phyloP scores from a whole-genome alignment of 2,113 vertebrate species.

The Hypanus sabinus region DNA sequence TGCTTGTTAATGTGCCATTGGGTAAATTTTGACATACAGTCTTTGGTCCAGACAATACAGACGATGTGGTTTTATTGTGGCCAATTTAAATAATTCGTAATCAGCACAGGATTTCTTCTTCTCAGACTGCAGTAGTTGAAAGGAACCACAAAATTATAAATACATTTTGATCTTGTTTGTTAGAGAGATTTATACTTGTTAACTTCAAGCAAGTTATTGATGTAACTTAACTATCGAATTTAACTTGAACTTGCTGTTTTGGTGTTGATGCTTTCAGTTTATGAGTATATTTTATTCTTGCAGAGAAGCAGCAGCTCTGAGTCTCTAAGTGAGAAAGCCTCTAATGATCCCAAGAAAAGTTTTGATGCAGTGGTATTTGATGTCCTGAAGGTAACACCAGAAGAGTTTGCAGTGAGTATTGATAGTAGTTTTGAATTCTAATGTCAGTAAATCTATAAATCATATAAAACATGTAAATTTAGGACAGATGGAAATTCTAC shows the following conservation, averaged over 20 bases:
- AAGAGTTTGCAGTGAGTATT: conserved; percentile 91
- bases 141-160: background rate
- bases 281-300: conserved; percentile 41
- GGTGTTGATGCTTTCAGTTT: background rate
- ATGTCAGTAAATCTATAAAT: background rate
- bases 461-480: background rate
- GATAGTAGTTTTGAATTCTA: background rate
- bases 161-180: background rate
- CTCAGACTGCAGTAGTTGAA: background rate
- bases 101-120: background rate
- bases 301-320: conserved; percentile 97
- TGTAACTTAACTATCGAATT: too few species aligned
- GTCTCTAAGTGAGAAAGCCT: conserved; percentile 88
- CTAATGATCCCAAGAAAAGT: conserved; percentile 89
- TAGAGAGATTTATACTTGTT: background rate
- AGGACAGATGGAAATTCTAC: background rate
- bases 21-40: background rate
- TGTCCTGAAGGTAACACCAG: conserved; percentile 90
- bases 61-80: background rate
- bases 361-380: conserved; percentile 97
- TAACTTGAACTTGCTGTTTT: background rate
- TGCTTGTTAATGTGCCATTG: background rate
- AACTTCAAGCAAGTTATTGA: background rate
- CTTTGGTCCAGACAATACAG: background rate
- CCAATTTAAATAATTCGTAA: background rate